Conservation (phyloP, 2,113 vertebrate genomes). For the Oceanites oceanicus region DNA sequence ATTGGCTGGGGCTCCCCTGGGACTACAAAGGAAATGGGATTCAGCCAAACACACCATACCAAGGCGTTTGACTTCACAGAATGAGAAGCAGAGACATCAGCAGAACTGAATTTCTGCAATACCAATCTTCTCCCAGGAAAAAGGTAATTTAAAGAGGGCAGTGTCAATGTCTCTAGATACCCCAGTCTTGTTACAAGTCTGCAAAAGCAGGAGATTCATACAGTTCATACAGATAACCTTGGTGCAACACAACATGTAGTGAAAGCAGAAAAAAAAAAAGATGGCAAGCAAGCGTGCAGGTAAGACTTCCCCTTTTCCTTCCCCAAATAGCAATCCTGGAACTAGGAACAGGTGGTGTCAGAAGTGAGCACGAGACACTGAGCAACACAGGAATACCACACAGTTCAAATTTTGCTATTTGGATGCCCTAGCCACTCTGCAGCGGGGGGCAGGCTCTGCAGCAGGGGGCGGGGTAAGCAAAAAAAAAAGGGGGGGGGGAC, state of each 20-base stretch:
- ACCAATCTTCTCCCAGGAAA: not conserved
- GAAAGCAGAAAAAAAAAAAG: not conserved
- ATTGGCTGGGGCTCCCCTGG: constrained; percentile 78
- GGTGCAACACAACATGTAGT: not conserved
- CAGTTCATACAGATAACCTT: not conserved
- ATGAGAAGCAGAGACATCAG: not conserved
- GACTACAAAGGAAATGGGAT: constrained; percentile 54
- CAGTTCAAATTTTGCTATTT: no score
- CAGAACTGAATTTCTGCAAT: not conserved
- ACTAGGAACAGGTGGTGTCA: not conserved
- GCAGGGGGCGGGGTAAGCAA: not conserved
- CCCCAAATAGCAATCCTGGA: not conserved
- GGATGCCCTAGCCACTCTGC: not conserved
- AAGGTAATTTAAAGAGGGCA: not conserved
- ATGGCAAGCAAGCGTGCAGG: not conserved
- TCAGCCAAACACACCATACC: not conserved
- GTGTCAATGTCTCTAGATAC: not conserved
- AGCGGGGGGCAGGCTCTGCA: no score
- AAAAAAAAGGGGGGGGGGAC: no score
- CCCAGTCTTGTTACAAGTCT: not conserved
- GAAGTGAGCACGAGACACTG: not conserved
- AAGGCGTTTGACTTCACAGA: not conserved
- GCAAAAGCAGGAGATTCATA: not conserved
- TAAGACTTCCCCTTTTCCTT: not conserved
- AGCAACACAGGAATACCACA: not conserved